Evolutionary conservation across 2,888 invertebrate species (phyloP).

Genomic region (Idaea biselata): DNA sequence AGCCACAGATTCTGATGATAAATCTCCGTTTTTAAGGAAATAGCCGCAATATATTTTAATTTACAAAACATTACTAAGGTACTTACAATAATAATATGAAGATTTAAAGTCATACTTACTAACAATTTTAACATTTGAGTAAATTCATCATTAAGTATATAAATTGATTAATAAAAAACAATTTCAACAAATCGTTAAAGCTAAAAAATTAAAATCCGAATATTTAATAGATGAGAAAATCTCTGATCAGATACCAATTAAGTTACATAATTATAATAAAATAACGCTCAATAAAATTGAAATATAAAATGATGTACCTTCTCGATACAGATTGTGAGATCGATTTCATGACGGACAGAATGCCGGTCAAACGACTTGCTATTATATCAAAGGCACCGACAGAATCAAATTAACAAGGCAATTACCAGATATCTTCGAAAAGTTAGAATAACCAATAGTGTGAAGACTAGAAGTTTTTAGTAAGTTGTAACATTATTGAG

Average conservation of each 20-base stretch:
- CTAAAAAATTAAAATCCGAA: neutral
- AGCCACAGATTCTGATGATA: conserved; percentile 36
- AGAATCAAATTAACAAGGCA: conserved; percentile 74
- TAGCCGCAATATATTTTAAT: conserved; percentile 15
- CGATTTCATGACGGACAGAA: conserved; percentile 55
- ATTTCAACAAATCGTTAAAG: neutral
- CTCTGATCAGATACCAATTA: neutral
- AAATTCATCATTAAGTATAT: neutral
- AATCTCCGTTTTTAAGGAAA: conserved; percentile 30
- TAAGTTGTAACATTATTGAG: neutral
- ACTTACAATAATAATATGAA: no score
- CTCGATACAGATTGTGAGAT: conserved; percentile 55
- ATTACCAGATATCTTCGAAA: conserved; percentile 67
- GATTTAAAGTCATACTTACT: no score
- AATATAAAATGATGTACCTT: conserved; percentile 63
- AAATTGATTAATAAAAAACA: neutral
- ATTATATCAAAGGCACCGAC: conserved; percentile 65
- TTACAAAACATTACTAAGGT: neutral
- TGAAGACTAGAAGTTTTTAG: neutral
- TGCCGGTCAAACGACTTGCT: conserved; percentile 62
- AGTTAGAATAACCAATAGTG: conserved; percentile 43
- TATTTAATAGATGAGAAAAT: neutral
- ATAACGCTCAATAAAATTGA: conserved; percentile 60
- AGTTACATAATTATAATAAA: conserved; percentile 38
- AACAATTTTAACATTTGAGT: neutral